phyloP scores from a whole-genome alignment of 2,113 vertebrate species.

The Notothenia coriiceps region DNA sequence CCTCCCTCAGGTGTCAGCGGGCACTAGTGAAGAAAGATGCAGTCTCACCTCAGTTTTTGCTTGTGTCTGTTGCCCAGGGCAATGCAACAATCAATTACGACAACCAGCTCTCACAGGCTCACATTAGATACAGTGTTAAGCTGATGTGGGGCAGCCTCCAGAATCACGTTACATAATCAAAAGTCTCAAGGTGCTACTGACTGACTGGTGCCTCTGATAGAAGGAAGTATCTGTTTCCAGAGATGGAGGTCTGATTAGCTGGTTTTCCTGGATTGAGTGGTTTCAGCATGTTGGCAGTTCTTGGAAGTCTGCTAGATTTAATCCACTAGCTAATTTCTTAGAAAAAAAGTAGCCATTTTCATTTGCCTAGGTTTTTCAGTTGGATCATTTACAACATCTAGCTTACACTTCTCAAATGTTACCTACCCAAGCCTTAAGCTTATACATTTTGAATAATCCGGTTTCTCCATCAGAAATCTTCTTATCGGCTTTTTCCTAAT shows the following conservation, averaged over 20 bases:
- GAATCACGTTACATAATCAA: constrained; percentile 2
- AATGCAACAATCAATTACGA: constrained; percentile 11
- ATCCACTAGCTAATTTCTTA: too few relatives aligned
- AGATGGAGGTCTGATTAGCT: constrained; percentile 4
- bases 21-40: constrained; percentile 12
- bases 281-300: constrained; percentile 44
- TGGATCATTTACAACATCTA: too few relatives aligned
- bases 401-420: too few relatives aligned
- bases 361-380: too few relatives aligned
- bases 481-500: constrained; percentile 40
- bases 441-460: constrained; percentile 20
- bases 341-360: too few relatives aligned
- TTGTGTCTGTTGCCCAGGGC: neutral
- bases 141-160: neutral
- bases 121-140: constrained; percentile 5
- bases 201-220: neutral
- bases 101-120: neutral
- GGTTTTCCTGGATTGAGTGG: neutral
- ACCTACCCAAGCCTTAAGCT: neutral
- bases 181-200: neutral
- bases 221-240: constrained; percentile 32
- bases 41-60: neutral
- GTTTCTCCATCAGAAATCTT: constrained; percentile 13
- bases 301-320: constrained; percentile 16
- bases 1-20: constrained; percentile 15